These are phyloP conservation scores for Malachius bipustulatus DNA, from an alignment of 2,888 invertebrate genomes.

Conservation along the genomic window DNA sequence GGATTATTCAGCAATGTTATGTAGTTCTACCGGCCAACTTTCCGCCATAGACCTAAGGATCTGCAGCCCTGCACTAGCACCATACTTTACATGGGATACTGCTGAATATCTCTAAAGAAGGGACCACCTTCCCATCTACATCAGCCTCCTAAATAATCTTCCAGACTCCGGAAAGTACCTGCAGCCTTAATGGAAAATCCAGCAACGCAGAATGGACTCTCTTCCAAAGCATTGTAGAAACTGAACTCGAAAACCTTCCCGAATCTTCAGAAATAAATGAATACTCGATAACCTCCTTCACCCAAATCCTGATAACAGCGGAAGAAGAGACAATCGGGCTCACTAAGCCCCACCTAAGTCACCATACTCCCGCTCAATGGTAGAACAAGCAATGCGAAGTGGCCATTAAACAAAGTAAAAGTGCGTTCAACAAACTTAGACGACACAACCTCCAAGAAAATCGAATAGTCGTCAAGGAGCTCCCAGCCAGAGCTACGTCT, in stretches of 20 bases:
- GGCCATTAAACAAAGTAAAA: no score
- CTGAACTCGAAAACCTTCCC: slow-evolving; percentile 1
- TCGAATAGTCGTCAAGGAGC: no score
- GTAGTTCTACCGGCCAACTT: slow-evolving; percentile 8
- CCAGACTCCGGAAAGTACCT: not conserved
- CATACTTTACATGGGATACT: slow-evolving; percentile 4
- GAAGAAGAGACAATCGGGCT: no score
- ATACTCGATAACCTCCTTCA: no score
- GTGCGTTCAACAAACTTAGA: no score
- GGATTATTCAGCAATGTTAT: no score
- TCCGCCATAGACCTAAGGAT: slow-evolving; percentile 9
- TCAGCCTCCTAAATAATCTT: slow-evolving; percentile 6
- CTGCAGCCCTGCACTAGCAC: slow-evolving; percentile 1
- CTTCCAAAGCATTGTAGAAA: slow-evolving; percentile 4
- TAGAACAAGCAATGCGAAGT: slow-evolving; percentile 17
- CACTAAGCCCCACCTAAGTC: no score
- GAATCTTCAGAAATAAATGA: no score
- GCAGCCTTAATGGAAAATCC: slow-evolving; percentile 9
- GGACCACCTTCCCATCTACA: slow-evolving; percentile 11
- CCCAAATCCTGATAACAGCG: no score
- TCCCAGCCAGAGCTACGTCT: no score
- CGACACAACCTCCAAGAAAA: no score
- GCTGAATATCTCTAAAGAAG: slow-evolving; percentile 7
- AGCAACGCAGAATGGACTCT: slow-evolving; percentile 9
- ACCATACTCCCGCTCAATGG: slow-evolving; percentile 11